Evolutionary conservation across 2,888 invertebrate species (phyloP).

Genomic region (Belgica antarctica): DNA sequence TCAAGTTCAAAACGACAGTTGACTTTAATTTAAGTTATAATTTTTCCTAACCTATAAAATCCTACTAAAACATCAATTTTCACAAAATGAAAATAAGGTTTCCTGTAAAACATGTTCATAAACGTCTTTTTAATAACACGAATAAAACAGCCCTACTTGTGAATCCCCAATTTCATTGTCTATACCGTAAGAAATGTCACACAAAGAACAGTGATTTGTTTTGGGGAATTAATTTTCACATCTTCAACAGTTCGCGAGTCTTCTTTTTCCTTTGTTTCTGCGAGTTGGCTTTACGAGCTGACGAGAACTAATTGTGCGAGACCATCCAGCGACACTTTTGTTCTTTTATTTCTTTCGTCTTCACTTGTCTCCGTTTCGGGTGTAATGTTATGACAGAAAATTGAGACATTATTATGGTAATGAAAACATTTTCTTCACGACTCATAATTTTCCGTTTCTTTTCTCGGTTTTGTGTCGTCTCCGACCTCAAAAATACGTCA

Average conservation of each 20-base stretch:
- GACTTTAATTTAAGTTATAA: too few relatives aligned
- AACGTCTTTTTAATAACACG: too few relatives aligned
- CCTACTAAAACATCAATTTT: too few relatives aligned
- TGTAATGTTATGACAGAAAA: conserved; percentile 4
- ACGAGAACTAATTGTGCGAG: conserved; percentile 32
- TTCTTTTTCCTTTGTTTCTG: background rate
- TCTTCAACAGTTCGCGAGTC: too few relatives aligned
- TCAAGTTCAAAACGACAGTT: too few relatives aligned
- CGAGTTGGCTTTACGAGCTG: background rate
- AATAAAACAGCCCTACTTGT: too few relatives aligned
- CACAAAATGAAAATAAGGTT: too few relatives aligned
- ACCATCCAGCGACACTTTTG: background rate
- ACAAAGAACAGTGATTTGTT: conserved; percentile 33
- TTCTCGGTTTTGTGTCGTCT: background rate
- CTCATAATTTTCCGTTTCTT: conserved; percentile 34
- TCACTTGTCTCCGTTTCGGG: too few relatives aligned
- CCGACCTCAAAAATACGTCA: too few relatives aligned
- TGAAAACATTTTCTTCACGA: conserved; percentile 38
- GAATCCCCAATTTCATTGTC: too few relatives aligned
- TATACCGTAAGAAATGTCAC: background rate
- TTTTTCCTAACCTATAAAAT: too few relatives aligned
- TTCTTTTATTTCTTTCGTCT: background rate
- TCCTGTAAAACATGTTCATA: too few relatives aligned
- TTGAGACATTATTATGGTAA: conserved; percentile 44
- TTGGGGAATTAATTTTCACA: conserved; percentile 39